Conservation (phyloP, 2,797 vertebrate species). For the Lacerta agilis region DNA sequence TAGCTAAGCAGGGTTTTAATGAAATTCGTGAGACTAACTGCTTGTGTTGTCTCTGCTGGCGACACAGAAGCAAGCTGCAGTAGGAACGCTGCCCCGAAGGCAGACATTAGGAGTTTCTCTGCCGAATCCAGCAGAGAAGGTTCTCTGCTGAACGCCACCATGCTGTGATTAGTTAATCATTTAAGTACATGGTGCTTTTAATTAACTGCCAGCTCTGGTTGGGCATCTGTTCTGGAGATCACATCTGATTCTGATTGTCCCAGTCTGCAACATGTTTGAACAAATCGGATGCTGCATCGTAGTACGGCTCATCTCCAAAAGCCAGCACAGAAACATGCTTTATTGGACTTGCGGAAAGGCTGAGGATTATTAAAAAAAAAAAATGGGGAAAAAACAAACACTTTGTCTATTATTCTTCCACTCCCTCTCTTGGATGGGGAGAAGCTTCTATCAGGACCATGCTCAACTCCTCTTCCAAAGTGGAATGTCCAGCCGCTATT, state of each 20-base stretch:
- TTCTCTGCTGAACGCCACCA: slow-evolving; percentile 71
- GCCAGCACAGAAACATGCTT: slow-evolving; percentile 33
- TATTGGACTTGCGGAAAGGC: slow-evolving; percentile 26
- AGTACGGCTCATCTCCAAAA: slow-evolving; percentile 43
- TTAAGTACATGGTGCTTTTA: slow-evolving; percentile 78
- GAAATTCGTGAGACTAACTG: slow-evolving; percentile 61
- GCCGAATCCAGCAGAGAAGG: slow-evolving; percentile 76
- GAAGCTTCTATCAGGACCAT: neutral
- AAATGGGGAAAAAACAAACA: neutral
- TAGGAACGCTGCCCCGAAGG: slow-evolving; percentile 69
- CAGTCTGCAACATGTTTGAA: slow-evolving; percentile 59
- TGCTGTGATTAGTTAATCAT: slow-evolving; percentile 84
- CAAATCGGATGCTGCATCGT: slow-evolving; percentile 42
- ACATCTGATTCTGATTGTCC: slow-evolving; percentile 68
- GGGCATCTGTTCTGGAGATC: slow-evolving; percentile 78
- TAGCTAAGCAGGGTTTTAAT: slow-evolving; percentile 64
- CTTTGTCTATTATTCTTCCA: neutral
- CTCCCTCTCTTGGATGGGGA: neutral
- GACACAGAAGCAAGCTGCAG: slow-evolving; percentile 63
- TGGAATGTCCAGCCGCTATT: neutral
- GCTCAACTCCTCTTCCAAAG: neutral
- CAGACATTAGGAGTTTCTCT: slow-evolving; percentile 73
- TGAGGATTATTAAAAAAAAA: neutral
- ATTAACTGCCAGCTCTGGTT: slow-evolving; percentile 79
- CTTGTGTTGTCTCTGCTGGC: slow-evolving; percentile 62